Conservation (phyloP, 2,797 vertebrate genomes). For the Labroides dimidiatus region DNA sequence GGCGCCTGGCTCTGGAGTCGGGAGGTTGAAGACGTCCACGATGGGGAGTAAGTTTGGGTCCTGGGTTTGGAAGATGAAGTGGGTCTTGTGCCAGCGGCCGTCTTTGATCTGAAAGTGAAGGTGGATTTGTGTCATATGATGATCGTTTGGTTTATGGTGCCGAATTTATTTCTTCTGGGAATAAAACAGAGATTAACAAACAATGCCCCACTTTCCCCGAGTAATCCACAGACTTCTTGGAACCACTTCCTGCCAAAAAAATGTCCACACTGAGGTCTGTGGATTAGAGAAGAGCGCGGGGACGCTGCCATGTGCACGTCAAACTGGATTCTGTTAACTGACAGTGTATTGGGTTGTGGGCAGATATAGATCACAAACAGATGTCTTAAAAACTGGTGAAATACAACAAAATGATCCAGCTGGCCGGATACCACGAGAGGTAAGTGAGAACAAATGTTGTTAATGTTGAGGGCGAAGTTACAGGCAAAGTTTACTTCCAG, state of each 20-base stretch:
- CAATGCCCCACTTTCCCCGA: not conserved
- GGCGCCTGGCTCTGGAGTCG: slow-evolving; percentile 82
- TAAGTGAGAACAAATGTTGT: not conserved
- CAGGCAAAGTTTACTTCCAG: not conserved
- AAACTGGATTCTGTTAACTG: slow-evolving; percentile 2
- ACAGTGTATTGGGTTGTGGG: not conserved
- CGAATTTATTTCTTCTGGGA: too few species aligned
- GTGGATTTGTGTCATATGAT: not conserved
- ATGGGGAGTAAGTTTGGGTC: slow-evolving; percentile 94
- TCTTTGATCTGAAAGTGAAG: slow-evolving; percentile 87
- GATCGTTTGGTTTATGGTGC: too few species aligned
- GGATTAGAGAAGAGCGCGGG: slow-evolving; percentile 15
- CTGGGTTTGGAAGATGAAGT: slow-evolving; percentile 92
- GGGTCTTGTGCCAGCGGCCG: slow-evolving; percentile 92
- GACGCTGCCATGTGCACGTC: not conserved
- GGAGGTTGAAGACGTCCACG: slow-evolving; percentile 88
- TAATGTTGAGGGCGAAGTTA: too few species aligned
- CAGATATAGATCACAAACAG: not conserved
- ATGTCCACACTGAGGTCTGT: slow-evolving; percentile 9
- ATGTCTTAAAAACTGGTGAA: not conserved
- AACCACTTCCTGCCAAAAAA: not conserved
- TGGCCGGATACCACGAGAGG: not conserved
- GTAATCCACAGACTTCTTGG: slow-evolving; percentile 4
- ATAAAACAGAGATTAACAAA: not conserved
- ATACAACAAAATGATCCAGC: not conserved